Evolutionary conservation across 2,888 invertebrate species (phyloP).

Genomic region (Epistrophe eligans): DNA sequence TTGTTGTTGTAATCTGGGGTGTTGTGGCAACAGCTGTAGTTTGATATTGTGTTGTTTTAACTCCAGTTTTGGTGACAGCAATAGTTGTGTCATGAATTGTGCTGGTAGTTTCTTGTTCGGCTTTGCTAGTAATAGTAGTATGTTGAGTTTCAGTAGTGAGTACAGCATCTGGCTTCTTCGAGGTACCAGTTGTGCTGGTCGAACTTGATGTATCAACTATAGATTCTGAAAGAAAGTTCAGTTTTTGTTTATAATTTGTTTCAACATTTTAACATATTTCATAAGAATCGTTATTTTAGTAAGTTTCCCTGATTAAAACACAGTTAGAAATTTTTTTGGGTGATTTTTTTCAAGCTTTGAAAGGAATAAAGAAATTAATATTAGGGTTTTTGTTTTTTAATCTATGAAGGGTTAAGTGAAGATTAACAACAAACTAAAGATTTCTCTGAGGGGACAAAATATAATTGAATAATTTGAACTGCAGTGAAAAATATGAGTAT

Average conservation of each 20-base stretch:
- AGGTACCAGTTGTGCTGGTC: constrained; percentile 77
- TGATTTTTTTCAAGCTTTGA: too few species aligned
- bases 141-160: constrained; percentile 85
- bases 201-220: constrained; percentile 72
- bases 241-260: too few species aligned
- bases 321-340: too few species aligned
- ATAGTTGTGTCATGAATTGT: constrained; percentile 79
- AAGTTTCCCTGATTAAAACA: too few species aligned
- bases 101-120: constrained; percentile 77
- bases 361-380: too few species aligned
- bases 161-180: constrained; percentile 81
- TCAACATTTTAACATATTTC: neutral
- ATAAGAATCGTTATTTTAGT: too few species aligned
- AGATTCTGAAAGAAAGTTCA: constrained; percentile 60
- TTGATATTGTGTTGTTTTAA: constrained; percentile 67
- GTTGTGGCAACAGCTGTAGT: constrained; percentile 77
- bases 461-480: neutral
- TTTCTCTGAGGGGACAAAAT: too few species aligned
- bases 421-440: neutral
- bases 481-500: too few species aligned
- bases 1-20: constrained; percentile 77
- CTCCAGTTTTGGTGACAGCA: constrained; percentile 77
- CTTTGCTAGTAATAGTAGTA: constrained; percentile 80
- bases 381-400: too few species aligned
- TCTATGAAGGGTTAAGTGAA: neutral